Evolutionary conservation across 2,888 invertebrate genomes (phyloP), one percentile per base, ranked within the genome.

Genomic region (Hofmannophila pseudospretella): DNA sequence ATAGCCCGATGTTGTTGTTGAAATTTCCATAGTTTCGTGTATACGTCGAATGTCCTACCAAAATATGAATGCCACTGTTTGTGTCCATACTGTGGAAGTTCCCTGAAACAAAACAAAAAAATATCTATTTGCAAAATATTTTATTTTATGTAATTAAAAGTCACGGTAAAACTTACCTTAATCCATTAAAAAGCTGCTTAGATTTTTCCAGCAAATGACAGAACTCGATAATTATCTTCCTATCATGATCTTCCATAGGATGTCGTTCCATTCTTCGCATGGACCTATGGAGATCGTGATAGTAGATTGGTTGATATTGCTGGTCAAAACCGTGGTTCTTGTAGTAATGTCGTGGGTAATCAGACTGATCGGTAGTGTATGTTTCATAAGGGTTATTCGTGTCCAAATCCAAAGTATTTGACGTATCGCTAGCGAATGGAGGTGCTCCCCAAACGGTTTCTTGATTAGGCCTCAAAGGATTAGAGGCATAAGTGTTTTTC

Each of bases 1-100:
- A 96, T 90, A 75, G 92, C 91, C 82, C 97, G 92, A 82, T 98
- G 97, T 72, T 97, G 96, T 73, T 98, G 98, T 79, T 98, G 98
- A 76, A 96, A 98, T 81, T 98, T 98, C 98, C 98, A 98, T 40
- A 98, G 88, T 80, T 96, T 96, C 20, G 98, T 97, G 86, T 97
- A 98, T 40, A 98, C 95, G 87, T 98, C 98, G 84, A 98, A 98
- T 14, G 98, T 97, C 55, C 97, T 90, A 12, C 97, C 97, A 78
- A 98, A 98, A 78, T 98, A 97, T 8, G 96, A 94, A 85, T 98
- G 97, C 98, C 98, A 98, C 77, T 98, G 97, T 71, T 96, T 96
- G 84, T 97, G 96, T 9, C 98, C 98, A 84, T 97, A 97, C 76
- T 97, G 97, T 25, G 98, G 98, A 57, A 98, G 89, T 85, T 98